phyloP scores from a whole-genome alignment of 2,797 vertebrate species.

The Trachurus trachurus region DNA sequence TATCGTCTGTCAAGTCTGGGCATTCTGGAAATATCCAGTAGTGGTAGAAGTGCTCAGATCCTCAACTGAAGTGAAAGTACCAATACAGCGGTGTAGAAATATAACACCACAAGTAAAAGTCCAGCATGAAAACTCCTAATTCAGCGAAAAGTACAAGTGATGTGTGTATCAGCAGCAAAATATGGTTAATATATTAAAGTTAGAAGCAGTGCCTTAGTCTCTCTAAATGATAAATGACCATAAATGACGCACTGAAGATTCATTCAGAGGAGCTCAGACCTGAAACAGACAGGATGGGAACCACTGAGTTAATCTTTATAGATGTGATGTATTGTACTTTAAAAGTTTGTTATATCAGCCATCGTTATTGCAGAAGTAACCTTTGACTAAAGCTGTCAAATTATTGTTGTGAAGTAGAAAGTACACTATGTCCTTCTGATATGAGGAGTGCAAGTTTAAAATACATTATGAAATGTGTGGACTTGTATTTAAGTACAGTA shows the following conservation, averaged over 20 bases:
- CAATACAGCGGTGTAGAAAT: background rate
- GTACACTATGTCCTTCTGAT: background rate
- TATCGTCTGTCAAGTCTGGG: background rate
- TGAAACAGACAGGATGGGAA: too few relatives aligned
- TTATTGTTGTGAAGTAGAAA: background rate
- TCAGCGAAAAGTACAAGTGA: too few relatives aligned
- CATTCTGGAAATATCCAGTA: constrained; percentile 44
- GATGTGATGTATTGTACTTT: background rate
- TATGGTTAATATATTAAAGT: too few relatives aligned
- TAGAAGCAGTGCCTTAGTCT: too few relatives aligned
- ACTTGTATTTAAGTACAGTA: too few relatives aligned
- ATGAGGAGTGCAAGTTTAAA: background rate
- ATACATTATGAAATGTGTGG: background rate
- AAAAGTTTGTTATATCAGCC: background rate
- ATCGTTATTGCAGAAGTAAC: background rate
- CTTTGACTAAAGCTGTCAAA: background rate
- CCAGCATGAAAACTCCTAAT: background rate
- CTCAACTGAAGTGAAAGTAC: background rate
- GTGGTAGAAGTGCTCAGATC: background rate
- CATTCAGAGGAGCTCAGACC: too few relatives aligned
- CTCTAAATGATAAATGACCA: too few relatives aligned
- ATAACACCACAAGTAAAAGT: background rate
- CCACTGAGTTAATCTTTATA: background rate
- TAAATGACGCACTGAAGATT: too few relatives aligned
- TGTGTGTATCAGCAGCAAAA: too few relatives aligned